Evolutionary conservation across 1,140 invertebrate species (phyloP).

Genomic region (Monomorium pharaonis): DNA sequence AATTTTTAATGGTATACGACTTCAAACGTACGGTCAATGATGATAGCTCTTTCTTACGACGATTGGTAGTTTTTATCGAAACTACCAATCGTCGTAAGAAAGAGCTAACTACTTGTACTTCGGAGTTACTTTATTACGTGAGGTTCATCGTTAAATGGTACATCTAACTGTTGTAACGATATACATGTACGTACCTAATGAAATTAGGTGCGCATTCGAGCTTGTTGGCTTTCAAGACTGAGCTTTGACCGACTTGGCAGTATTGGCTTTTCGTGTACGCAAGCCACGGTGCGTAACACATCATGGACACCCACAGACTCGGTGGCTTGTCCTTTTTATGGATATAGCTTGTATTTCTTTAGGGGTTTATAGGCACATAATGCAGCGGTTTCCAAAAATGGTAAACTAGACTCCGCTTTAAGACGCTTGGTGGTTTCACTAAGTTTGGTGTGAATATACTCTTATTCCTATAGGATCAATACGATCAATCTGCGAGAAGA

Average conservation of each 20-base stretch:
- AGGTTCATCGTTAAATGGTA: neutral
- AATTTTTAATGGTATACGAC: neutral
- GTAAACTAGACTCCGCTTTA: neutral
- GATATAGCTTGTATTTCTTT: slow-evolving; percentile 57
- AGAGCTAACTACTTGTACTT: neutral
- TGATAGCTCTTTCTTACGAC: neutral
- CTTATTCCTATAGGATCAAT: neutral
- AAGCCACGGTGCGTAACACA: neutral
- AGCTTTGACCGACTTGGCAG: neutral
- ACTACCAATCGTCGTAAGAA: neutral
- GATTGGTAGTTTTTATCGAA: neutral
- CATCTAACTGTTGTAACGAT: neutral
- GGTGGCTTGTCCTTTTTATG: slow-evolving; percentile 50
- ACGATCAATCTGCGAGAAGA: neutral
- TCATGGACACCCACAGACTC: neutral
- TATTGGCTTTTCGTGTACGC: slow-evolving; percentile 58
- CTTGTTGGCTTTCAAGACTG: slow-evolving; percentile 14
- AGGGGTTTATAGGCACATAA: neutral
- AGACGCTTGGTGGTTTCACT: neutral
- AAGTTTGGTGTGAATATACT: neutral
- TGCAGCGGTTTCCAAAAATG: neutral
- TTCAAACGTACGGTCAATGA: neutral
- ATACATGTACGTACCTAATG: slow-evolving; percentile 12
- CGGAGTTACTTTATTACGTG: neutral
- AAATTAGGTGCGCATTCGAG: slow-evolving; percentile 17